Conservation (phyloP, 37 sponge, comb jelly and placozoan species). For the Axinella damicornis region DNA sequence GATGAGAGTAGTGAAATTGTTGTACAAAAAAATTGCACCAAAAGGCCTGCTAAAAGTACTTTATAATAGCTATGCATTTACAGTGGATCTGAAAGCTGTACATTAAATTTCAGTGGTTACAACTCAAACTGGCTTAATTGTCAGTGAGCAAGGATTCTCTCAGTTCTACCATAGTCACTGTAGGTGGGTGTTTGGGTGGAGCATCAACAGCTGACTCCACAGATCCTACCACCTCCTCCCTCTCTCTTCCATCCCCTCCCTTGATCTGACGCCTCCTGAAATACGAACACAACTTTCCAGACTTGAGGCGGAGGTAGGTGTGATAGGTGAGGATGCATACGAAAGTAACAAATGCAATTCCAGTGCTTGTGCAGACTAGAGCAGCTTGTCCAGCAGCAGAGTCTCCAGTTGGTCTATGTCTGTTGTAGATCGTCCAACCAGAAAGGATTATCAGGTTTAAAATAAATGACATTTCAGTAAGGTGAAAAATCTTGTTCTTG, state of each 20-base stretch:
- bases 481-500: not conserved
- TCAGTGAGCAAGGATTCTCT: too few relatives aligned
- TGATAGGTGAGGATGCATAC: not conserved
- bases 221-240: not conserved
- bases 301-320: not conserved
- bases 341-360: not conserved
- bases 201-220: not conserved
- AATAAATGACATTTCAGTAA: slow-evolving; percentile 9
- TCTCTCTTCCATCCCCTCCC: not conserved
- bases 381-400: not conserved
- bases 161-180: too few relatives aligned
- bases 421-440: not conserved
- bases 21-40: too few relatives aligned
- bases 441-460: slow-evolving; percentile 13
- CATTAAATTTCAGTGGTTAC: too few relatives aligned
- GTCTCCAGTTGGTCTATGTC: not conserved
- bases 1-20: too few relatives aligned
- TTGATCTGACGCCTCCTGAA: too few relatives aligned
- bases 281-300: too few relatives aligned
- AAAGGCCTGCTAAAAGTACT: too few relatives aligned
- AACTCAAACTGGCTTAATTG: too few relatives aligned
- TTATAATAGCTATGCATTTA: too few relatives aligned
- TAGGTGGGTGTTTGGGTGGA: too few relatives aligned
- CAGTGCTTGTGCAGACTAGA: not conserved
- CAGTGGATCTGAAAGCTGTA: too few relatives aligned